These are phyloP conservation scores for Microtus pennsylvanicus DNA, from an alignment of 2,113 vertebrate genomes.

Conservation along the genomic window DNA sequence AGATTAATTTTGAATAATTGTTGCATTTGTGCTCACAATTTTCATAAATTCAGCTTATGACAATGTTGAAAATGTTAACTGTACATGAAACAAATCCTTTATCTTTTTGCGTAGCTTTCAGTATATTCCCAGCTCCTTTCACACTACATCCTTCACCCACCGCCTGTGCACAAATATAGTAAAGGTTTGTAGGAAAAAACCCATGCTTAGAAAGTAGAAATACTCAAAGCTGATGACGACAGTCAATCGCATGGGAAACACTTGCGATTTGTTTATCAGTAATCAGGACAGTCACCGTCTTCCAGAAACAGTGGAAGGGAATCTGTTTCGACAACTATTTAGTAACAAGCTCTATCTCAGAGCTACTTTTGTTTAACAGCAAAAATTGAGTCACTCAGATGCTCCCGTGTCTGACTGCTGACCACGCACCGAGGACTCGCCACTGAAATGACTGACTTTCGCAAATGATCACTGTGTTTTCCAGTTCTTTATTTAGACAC, in stretches of 20 bases:
- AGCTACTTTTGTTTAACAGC: conserved; percentile 52
- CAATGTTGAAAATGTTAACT: neutral
- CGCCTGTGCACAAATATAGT: conserved; percentile 25
- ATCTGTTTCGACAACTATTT: conserved; percentile 61
- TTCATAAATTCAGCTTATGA: conserved; percentile 11
- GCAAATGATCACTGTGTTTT: conserved; percentile 43
- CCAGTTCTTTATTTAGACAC: conserved; percentile 51
- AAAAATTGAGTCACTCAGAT: conserved; percentile 44
- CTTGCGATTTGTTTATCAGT: neutral
- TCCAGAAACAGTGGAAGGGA: conserved; percentile 40
- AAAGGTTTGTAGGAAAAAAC: conserved; percentile 63
- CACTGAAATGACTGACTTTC: neutral
- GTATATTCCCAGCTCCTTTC: neutral
- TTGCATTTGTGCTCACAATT: conserved; percentile 8
- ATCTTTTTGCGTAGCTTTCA: neutral
- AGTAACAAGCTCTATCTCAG: conserved; percentile 57
- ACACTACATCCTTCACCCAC: neutral
- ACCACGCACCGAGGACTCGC: neutral
- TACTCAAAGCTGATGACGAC: neutral
- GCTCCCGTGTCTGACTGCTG: neutral
- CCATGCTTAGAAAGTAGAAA: conserved; percentile 60
- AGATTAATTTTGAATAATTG: neutral
- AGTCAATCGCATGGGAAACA: neutral
- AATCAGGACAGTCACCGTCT: neutral
- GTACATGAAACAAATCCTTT: neutral